Base-by-base conservation (phyloP, 2,888 invertebrate genomes). In the Eupeodes latifasciatus region DNA sequence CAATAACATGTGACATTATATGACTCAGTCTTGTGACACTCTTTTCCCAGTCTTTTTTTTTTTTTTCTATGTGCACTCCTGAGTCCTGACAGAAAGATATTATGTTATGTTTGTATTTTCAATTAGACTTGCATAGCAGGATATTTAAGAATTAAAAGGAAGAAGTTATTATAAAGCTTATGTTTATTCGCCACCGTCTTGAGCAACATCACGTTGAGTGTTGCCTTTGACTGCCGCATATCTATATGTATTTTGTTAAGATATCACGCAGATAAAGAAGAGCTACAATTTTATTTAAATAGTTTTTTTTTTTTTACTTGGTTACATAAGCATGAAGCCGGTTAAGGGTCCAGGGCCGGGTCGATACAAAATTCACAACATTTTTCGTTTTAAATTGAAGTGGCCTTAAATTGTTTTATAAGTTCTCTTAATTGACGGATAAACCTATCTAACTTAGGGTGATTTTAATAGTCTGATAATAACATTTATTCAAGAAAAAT, bases 251-350 rank as follows among this genome's bases (percentile, higher is more conserved):
- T 53, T 10, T 16, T 72, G 53, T 85, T 59, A 59, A 74, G 79
- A 77, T 85, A 77, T 85, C 72, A 67, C 55, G 16, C 47, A 76
- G 72, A 81, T 76, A 76, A 72, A 16, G 57, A 62, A 51, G 75
- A 76, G 61, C 81, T 85, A 61, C 55, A 72, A 47, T 72, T 51
- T 27, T 34, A 85, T 59, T 85, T 55, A 62, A 44, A 69, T 59
- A 27, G 4, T 40, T 44, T 55, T 44, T 55, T 44, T 55, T 44
- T 55, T 5, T 69, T 67, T 40, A 19, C 53, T 40, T 53, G 40
- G 71, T 71, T 44, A 55, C 40, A 71, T 44, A 44, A 55, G 36
- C 16, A 40, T 12, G 12, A 4, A 6, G 51, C 3, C 16, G 40
- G 40, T 51, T 34, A 11, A 40, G 49, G 9, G 5, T 14, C 40